Base-by-base conservation (phyloP, 2,797 vertebrate genomes). In the Phoxinus dragarum region DNA sequence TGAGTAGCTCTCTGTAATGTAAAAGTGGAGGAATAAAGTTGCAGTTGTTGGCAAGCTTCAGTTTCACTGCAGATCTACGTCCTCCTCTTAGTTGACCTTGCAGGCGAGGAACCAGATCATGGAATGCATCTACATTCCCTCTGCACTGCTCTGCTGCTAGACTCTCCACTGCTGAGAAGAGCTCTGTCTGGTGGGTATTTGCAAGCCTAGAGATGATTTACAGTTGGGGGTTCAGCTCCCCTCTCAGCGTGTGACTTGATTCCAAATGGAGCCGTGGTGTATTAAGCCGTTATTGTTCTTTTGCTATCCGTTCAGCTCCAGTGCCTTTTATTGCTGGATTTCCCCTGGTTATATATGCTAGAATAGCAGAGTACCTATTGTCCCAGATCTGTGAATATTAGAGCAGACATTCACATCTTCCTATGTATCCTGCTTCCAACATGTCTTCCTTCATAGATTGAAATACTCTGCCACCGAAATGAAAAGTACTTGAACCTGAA, bases 1-100 rank as follows among this genome's bases (percentile, higher is more conserved):
- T 47, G 36, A 49, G 36, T 34, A 72, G 36, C 38, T 72, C 34
- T 66, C 3, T 77, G 49, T 52, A 21, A 78, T 82, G 76, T 52
- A 61, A 78, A 36, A 64, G 52, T 54, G 82, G 49, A 75, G 19
- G 61, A 71, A 73, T 88, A 83, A 76, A 64, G 81, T 78, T 81
- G 77, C 78, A 71, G 49, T 64, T 84, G 73, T 79, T 78, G 77
- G 81, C 76, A 78, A 86, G 72, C 81, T 83, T 85, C 54, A 85
- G 61, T 80, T 76, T 78, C 81, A 78, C 69, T 81, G 64, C 84
- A 85, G 82, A 79, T 77, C 83, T 78, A 72, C 80, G 34, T 79
- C 67, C 81, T 71, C 66, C 69, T 83, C 59, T 44, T 38, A 75
- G 72, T 36, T 86, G 82, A 88, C 88, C 88, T 89, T 88, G 85